Evolutionary conservation across 2,888 invertebrate genomes (phyloP).

Genomic region (Lysandra coridon): DNA sequence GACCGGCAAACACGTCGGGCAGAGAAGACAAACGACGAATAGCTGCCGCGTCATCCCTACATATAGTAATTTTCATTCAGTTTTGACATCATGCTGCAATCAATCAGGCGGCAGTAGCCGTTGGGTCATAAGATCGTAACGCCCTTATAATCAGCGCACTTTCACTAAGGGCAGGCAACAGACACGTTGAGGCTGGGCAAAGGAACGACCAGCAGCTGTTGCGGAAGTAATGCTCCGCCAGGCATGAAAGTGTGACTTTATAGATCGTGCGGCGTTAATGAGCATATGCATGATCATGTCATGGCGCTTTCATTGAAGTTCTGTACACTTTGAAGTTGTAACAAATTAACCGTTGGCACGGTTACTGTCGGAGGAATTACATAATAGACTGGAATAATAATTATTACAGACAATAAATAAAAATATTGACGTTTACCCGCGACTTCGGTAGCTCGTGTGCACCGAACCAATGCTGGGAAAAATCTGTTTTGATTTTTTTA

Average conservation of each 20-base stretch:
- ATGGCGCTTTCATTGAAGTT: not conserved
- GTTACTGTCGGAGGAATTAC: not conserved
- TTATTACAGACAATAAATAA: too few relatives aligned
- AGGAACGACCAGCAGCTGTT: not conserved
- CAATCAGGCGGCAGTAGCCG: not conserved
- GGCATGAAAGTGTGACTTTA: constrained; percentile 51
- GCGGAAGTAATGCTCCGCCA: not conserved
- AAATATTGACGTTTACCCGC: too few relatives aligned
- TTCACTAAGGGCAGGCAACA: constrained; percentile 54
- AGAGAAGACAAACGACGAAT: too few relatives aligned
- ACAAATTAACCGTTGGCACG: not conserved
- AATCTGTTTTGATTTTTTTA: too few relatives aligned
- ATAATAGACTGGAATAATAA: too few relatives aligned
- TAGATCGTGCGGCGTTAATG: constrained; percentile 57
- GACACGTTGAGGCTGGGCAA: not conserved
- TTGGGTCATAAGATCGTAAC: constrained; percentile 65
- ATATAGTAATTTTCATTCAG: too few relatives aligned
- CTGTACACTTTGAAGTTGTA: not conserved
- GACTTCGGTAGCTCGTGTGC: too few relatives aligned
- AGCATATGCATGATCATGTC: constrained; percentile 40
- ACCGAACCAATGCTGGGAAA: too few relatives aligned
- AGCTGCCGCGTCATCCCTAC: too few relatives aligned
- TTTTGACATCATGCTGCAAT: too few relatives aligned
- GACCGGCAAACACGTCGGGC: too few relatives aligned
- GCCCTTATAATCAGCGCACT: constrained; percentile 67